Percentiles rank a stretch among this genome's conserved stretches.
These are phyloP conservation scores for Bruchidius siliquastri DNA, from an alignment of 2,888 invertebrate genomes.

Conservation along the genomic window DNA sequence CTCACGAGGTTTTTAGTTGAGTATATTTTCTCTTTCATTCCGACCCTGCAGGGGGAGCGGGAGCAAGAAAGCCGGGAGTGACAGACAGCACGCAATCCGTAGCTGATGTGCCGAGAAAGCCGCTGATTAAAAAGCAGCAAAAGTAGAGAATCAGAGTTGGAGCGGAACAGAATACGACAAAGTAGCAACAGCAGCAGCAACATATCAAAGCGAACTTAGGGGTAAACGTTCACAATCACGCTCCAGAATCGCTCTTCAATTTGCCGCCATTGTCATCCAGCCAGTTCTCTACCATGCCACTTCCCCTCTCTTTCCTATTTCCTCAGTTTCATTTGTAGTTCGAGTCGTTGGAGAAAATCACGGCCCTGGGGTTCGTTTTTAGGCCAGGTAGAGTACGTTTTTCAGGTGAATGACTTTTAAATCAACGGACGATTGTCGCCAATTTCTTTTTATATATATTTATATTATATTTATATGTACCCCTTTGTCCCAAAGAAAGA, in stretches of 20 bases:
- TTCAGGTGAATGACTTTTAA: no score
- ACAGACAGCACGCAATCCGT: neutral
- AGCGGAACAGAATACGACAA: neutral
- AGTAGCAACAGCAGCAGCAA: slow-evolving; percentile 19
- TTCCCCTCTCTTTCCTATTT: neutral
- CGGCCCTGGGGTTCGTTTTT: neutral
- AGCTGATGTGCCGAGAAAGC: slow-evolving; percentile 21
- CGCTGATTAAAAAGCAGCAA: slow-evolving; percentile 49
- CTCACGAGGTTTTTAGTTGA: no score
- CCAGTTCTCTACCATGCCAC: neutral
- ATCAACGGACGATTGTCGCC: no score
- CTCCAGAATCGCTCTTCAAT: slow-evolving; percentile 48
- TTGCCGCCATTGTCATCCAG: slow-evolving; percentile 40
- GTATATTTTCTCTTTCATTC: neutral
- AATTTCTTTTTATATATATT: no score
- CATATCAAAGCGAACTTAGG: slow-evolving; percentile 26
- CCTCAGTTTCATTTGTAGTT: neutral
- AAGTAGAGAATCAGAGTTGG: slow-evolving; percentile 33
- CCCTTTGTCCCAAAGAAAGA: no score
- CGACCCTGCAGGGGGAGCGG: neutral
- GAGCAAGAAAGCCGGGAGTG: neutral
- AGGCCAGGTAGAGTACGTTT: neutral
- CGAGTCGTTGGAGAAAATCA: neutral
- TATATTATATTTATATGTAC: no score
- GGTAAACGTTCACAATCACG: slow-evolving; percentile 47